phyloP scores from a whole-genome alignment of 1,140 invertebrate species.

The Agrilus planipennis region DNA sequence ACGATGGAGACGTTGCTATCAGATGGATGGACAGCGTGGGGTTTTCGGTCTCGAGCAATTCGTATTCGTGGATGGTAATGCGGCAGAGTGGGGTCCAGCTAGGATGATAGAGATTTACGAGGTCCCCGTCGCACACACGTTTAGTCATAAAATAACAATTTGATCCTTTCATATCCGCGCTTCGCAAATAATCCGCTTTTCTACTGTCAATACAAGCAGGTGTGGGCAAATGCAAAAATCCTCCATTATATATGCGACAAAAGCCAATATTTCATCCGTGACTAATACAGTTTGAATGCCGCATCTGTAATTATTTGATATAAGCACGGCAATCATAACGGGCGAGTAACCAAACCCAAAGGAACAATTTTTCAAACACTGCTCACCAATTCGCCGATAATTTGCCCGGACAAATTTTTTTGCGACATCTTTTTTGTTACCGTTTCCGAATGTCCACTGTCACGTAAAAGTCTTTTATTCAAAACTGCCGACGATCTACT shows the following conservation, averaged over 20 bases:
- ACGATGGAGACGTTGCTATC: no score
- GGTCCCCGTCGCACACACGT: not conserved
- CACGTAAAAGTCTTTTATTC: no score
- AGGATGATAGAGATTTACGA: slow-evolving; percentile 4
- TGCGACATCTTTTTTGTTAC: no score
- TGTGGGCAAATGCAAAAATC: slow-evolving; percentile 3
- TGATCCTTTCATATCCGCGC: slow-evolving; percentile 3
- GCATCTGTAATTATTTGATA: not conserved
- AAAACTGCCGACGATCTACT: no score
- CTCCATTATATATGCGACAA: slow-evolving; percentile 3
- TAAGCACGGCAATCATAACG: no score
- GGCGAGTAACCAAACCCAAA: no score
- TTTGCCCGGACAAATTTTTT: not conserved
- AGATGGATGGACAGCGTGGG: no score
- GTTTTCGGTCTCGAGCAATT: no score
- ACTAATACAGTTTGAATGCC: slow-evolving; percentile 1
- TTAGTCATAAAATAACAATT: slow-evolving; percentile 5
- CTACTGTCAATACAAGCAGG: slow-evolving; percentile 6
- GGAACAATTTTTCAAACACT: no score
- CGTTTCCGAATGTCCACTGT: no score
- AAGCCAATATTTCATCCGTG: slow-evolving; percentile 4
- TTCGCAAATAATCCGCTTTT: not conserved
- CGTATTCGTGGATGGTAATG: no score
- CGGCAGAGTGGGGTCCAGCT: no score
- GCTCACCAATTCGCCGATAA: not conserved